Evolutionary conservation across 2,888 invertebrate species (phyloP), one percentile per base, ranked within the genome.

Genomic region (Amblyjoppa proteus): DNA sequence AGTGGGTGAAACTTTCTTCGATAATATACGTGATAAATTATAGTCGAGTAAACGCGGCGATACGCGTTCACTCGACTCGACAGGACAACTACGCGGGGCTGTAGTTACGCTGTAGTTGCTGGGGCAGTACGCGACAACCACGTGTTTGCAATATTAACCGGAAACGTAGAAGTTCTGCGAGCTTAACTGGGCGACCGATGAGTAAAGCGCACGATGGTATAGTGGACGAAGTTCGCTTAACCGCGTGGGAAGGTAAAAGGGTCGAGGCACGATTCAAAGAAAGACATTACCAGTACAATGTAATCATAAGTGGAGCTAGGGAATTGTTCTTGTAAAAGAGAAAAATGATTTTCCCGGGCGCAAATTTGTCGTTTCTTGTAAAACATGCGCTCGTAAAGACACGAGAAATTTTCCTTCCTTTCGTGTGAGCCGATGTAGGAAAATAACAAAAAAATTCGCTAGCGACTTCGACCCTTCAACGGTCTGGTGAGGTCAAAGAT

Each of bases 111-210:
- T 34, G 13, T 61, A 34, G 31, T 5, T 7, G 16, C n/a, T 6
- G 28, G 16, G n/a, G 61, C 28, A 11, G 31, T 31, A n/a, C 16
- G 16, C 13, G 61, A 16, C 3, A 28, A 16, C 61, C 5, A 6
- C 61, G 11, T 16, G 61, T 61, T 61, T 61, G 13, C 61, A 16
- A 31, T 61, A 61, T 61, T 61, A 13, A 61, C 34, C 28, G 61
- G 16, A 2, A 58, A 13, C 11, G 61, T 16, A 31, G 16, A 61
- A 61, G 34, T 31, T 31, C 13, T 11, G 13, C 61, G 16, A 16
- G 34, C 2, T 61, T 11, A 16, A 28, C 16, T 61, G 16, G 13
- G 16, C 61, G 61, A 5, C 16, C 31, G 61, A 61, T 61, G 16
- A 31, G 61, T 28, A 61, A 61, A 61, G 61, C 28, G 28, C 61